Evolutionary conservation across 1,140 invertebrate genomes (phyloP).

Genomic region (Diachasmimorpha longicaudata): DNA sequence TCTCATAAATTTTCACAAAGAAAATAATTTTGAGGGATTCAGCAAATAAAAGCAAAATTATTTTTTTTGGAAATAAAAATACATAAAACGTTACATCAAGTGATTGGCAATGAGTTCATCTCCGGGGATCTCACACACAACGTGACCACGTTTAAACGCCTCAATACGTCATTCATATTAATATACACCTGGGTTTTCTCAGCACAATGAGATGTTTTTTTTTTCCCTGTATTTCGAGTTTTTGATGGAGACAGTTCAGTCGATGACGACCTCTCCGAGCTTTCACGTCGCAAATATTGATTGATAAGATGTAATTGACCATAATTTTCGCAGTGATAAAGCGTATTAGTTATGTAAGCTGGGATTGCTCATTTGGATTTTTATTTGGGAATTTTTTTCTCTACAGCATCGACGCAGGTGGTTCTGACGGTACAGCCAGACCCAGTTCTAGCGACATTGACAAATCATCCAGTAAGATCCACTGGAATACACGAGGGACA

Average conservation of each 20-base stretch:
- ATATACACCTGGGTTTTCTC: conserved; percentile 44
- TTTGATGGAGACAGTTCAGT: conserved; percentile 20
- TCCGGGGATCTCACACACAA: background rate
- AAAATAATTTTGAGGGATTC: too few relatives aligned
- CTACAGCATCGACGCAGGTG: conserved; percentile 69
- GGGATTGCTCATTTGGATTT: too few relatives aligned
- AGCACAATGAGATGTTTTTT: conserved; percentile 25
- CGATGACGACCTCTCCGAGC: conserved; percentile 23
- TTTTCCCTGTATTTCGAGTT: conserved; percentile 21
- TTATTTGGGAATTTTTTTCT: conserved; percentile 33
- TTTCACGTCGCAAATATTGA: background rate
- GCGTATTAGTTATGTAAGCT: background rate
- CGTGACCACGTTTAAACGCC: background rate
- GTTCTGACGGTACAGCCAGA: conserved; percentile 70
- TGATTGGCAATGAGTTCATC: background rate
- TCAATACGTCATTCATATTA: conserved; percentile 52
- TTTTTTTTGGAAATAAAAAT: background rate
- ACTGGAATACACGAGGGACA: conserved; percentile 34
- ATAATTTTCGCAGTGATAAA: background rate
- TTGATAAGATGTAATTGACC: background rate
- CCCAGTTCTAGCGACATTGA: conserved; percentile 39
- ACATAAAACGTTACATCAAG: background rate
- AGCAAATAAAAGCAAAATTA: too few relatives aligned
- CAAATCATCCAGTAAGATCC: conserved; percentile 41
- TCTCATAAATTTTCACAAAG: too few relatives aligned